Evolutionary conservation across 2,113 vertebrate genomes (phyloP).

Genomic region (Ictalurus punctatus): DNA sequence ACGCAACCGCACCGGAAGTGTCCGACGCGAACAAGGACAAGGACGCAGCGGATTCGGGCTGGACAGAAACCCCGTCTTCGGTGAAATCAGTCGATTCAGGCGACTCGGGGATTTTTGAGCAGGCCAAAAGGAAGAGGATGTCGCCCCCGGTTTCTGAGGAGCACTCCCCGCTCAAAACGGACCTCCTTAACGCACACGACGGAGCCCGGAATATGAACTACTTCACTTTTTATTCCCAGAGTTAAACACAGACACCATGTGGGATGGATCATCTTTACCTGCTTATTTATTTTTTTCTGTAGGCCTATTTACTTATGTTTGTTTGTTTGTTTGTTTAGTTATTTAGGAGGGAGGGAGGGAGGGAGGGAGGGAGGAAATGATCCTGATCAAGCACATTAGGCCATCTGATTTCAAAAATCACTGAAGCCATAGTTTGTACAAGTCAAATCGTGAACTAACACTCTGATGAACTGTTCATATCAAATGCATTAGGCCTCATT

Average conservation of each 20-base stretch:
- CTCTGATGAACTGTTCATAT: background rate
- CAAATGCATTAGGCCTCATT: background rate
- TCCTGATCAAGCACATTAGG: background rate
- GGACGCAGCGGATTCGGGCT: conserved; percentile 81
- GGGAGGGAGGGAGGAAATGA: background rate
- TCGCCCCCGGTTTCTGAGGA: conserved; percentile 78
- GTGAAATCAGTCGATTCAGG: conserved; percentile 82
- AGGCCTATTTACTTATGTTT: background rate
- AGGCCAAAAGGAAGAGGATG: conserved; percentile 79
- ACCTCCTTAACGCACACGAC: conserved; percentile 76
- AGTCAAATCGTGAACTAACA: background rate
- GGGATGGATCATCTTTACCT: background rate
- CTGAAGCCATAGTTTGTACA: background rate
- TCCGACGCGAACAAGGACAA: conserved; percentile 80
- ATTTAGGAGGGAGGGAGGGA: background rate
- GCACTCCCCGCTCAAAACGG: conserved; percentile 81
- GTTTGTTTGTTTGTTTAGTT: background rate
- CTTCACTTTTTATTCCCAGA: conserved; percentile 83
- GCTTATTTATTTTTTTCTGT: background rate
- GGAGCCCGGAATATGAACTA: conserved; percentile 81
- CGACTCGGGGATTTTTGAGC: conserved; percentile 84
- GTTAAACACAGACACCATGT: conserved; percentile 61
- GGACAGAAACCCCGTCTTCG: conserved; percentile 82
- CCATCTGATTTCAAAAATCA: background rate
- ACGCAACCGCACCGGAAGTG: conserved; percentile 76